Evolutionary conservation across 2,113 vertebrate species (phyloP).

Genomic region (Toxostoma redivivum): DNA sequence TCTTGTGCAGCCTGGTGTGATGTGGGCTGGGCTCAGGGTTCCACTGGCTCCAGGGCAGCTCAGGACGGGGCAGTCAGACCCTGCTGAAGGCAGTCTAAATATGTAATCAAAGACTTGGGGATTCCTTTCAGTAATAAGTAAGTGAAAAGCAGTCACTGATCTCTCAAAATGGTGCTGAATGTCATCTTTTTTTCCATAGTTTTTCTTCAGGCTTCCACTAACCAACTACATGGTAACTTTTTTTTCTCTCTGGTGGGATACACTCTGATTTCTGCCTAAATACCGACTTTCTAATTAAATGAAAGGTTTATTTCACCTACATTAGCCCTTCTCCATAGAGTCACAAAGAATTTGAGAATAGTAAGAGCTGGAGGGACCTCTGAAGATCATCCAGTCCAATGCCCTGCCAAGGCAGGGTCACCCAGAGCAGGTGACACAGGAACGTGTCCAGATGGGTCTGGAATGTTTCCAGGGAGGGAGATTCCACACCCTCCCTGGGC

Average conservation of each 20-base stretch:
- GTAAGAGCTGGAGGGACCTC: not conserved
- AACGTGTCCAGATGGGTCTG: accelerated
- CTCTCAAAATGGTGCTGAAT: not conserved
- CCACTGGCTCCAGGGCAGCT: not conserved
- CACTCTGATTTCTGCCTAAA: not conserved
- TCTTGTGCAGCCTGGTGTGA: not conserved
- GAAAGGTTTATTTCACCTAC: not conserved
- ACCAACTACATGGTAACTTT: not conserved
- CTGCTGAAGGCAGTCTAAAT: not conserved
- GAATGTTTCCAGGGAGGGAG: not conserved
- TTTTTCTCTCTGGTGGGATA: not conserved
- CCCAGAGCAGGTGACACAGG: not conserved
- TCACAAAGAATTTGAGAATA: not conserved
- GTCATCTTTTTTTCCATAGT: not conserved
- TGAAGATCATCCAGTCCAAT: not conserved
- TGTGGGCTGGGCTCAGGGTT: not conserved
- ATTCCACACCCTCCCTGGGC: not conserved
- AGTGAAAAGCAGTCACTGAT: not conserved
- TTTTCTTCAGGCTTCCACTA: not conserved
- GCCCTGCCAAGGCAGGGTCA: not conserved
- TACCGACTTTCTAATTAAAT: not conserved
- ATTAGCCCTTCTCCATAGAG: not conserved
- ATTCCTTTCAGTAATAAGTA: not conserved
- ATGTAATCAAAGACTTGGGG: not conserved
- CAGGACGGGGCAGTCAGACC: not conserved